These are phyloP conservation scores for Hexactinellida sp. DNA, from an alignment of 37 sponge, comb jelly and placozoan species.

Conservation along the genomic window DNA sequence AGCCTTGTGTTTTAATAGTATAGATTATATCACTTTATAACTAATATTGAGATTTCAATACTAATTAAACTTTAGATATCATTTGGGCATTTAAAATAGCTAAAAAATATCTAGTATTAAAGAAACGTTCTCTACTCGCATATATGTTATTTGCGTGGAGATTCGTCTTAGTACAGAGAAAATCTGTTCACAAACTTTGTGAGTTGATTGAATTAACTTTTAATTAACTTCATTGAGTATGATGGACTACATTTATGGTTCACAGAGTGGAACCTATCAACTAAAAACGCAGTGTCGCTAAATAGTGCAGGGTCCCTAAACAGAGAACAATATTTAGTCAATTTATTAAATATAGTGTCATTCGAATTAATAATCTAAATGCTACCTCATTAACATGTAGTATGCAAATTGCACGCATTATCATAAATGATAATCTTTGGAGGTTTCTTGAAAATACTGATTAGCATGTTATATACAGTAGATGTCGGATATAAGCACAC, in stretches of 20 bases:
- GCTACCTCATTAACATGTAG: slow-evolving; percentile 5
- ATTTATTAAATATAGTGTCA: no score
- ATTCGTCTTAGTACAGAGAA: neutral
- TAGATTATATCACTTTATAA: no score
- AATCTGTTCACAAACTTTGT: neutral
- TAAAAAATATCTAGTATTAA: neutral
- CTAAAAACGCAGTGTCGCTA: neutral
- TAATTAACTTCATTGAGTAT: neutral
- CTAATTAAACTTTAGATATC: no score
- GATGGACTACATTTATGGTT: neutral
- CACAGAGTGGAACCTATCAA: neutral
- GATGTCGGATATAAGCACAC: no score
- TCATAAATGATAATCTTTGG: neutral
- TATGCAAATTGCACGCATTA: neutral
- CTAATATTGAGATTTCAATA: no score
- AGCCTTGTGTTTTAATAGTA: no score
- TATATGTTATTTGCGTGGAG: neutral
- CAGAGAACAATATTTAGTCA: neutral
- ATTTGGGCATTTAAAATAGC: neutral
- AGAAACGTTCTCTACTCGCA: neutral
- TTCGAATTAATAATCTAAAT: neutral
- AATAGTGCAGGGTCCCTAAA: neutral
- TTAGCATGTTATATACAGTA: neutral
- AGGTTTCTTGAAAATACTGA: neutral
- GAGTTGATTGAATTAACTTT: neutral